These are phyloP conservation scores for Antrozous pallidus DNA, from an alignment of 2,797 vertebrate genomes.

Conservation along the genomic window DNA sequence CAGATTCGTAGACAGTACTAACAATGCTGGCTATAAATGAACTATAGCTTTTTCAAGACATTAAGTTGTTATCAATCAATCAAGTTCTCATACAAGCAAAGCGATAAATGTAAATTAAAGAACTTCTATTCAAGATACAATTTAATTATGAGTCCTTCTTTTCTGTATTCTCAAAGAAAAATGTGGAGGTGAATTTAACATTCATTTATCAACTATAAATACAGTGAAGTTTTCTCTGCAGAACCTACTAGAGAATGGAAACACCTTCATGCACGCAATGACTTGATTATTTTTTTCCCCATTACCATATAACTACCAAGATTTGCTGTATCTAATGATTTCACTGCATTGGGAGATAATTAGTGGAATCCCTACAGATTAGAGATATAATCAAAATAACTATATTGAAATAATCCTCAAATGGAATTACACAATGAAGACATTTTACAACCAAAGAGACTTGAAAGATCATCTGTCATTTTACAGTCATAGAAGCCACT, in stretches of 20 bases:
- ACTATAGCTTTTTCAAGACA: slow-evolving; percentile 54
- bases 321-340: not conserved
- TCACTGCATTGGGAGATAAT: not conserved
- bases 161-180: slow-evolving; percentile 1
- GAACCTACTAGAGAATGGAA: not conserved
- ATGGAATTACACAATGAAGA: not conserved
- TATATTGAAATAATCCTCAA: not conserved
- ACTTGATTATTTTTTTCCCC: not conserved
- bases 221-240: slow-evolving; percentile 22
- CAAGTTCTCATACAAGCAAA: slow-evolving; percentile 39
- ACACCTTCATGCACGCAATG: not conserved
- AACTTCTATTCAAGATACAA: slow-evolving; percentile 44
- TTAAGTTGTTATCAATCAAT: slow-evolving; percentile 54
- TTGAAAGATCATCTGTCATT: not conserved
- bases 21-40: slow-evolving; percentile 50
- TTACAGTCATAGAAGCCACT: not conserved
- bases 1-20: slow-evolving; percentile 15
- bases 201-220: not conserved
- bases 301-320: not conserved
- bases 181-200: not conserved
- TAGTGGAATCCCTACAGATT: not conserved
- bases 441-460: not conserved
- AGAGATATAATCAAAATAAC: not conserved
- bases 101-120: slow-evolving; percentile 42
- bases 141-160: not conserved